phyloP scores from a whole-genome alignment of 2,113 vertebrate species.

The Ornithorhynchus anatinus region DNA sequence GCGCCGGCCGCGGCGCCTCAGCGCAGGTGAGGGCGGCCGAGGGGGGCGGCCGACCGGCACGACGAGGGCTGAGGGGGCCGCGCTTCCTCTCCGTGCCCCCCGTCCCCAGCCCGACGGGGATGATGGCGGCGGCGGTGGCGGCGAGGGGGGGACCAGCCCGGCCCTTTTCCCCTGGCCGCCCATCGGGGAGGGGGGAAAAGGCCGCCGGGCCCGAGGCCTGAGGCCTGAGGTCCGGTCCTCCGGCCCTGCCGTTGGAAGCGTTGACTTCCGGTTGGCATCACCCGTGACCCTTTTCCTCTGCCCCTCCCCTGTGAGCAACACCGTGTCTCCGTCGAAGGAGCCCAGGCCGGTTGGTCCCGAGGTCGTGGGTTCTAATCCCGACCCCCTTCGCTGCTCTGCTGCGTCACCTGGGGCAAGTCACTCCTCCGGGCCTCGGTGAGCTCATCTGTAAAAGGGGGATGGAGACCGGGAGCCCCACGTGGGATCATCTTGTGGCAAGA shows the following conservation, averaged over 20 bases:
- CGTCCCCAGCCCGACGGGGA: too few relatives aligned
- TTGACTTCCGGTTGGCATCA: accelerated
- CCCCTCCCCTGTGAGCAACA: not conserved
- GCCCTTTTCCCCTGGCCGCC: not conserved
- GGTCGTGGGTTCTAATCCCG: too few relatives aligned
- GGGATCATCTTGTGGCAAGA: too few relatives aligned
- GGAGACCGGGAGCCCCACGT: too few relatives aligned
- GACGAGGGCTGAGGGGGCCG: not conserved
- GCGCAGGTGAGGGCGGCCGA: not conserved
- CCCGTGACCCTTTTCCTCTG: not conserved
- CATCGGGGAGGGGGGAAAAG: not conserved
- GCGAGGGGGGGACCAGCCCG: not conserved
- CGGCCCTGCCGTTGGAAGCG: not conserved
- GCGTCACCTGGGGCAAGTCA: too few relatives aligned
- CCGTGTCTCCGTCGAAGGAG: not conserved
- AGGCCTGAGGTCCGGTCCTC: not conserved
- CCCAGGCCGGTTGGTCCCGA: too few relatives aligned
- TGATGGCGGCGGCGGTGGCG: not conserved
- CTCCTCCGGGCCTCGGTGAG: too few relatives aligned
- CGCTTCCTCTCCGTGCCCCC: accelerated
- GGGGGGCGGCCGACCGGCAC: not conserved
- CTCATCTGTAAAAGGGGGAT: too few relatives aligned
- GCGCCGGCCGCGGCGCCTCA: not conserved
- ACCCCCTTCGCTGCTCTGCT: too few relatives aligned
- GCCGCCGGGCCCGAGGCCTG: not conserved